phyloP scores from a whole-genome alignment of 2,888 invertebrate genomes.

The Rhamnusium bicolor region DNA sequence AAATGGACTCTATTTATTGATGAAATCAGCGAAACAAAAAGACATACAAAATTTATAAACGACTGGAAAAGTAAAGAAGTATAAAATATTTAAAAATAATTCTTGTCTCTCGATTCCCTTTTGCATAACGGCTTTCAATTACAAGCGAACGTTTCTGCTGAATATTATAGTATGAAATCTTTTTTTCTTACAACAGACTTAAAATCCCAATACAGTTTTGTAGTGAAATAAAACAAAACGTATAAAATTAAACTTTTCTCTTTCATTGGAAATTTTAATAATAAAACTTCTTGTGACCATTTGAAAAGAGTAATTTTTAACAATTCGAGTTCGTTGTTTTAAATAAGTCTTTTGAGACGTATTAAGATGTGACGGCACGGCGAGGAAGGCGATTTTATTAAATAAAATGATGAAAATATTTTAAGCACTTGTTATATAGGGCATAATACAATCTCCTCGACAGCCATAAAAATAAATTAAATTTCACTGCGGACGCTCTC shows the following conservation, averaged over 20 bases:
- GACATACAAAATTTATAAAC: neutral
- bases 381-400: slow-evolving; percentile 10
- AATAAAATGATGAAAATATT: slow-evolving; percentile 16
- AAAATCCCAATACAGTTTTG: neutral
- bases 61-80: neutral
- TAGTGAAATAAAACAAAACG: slow-evolving; percentile 22
- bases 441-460: neutral
- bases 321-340: slow-evolving; percentile 23
- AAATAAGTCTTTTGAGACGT: slow-evolving; percentile 28
- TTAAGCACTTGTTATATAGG: slow-evolving; percentile 20
- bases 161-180: neutral
- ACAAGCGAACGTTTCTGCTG: neutral
- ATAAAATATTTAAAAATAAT: neutral
- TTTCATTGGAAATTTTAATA: slow-evolving; percentile 27
- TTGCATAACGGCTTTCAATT: neutral
- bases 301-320: slow-evolving; percentile 19
- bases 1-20: neutral
- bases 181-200: slow-evolving; percentile 9
- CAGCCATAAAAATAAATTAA: slow-evolving; percentile 21
- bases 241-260: slow-evolving; percentile 25
- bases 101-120: neutral
- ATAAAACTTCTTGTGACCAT: slow-evolving; percentile 20
- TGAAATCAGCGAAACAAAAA: neutral
- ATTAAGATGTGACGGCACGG: slow-evolving; percentile 20
- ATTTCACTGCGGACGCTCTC: neutral